phyloP scores from a whole-genome alignment of 2,113 vertebrate species.

The Apodemus sylvaticus region DNA sequence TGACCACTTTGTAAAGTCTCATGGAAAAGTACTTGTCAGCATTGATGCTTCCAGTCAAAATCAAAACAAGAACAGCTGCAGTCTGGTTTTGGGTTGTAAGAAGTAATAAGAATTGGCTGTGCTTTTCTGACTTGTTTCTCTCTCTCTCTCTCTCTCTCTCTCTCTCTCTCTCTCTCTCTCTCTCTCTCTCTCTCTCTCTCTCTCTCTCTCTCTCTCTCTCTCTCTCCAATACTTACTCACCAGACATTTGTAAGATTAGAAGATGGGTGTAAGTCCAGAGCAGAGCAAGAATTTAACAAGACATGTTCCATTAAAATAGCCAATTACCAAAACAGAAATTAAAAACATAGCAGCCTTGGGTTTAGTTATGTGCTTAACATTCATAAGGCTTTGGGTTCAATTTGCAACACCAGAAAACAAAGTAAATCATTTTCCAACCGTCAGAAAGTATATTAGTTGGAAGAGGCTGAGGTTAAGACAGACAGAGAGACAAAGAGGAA shows the following conservation, averaged over 20 bases:
- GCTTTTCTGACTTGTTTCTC: not conserved
- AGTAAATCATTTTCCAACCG: constrained; percentile 8
- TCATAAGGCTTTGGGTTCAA: not conserved
- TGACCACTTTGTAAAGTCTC: constrained; percentile 42
- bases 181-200: not conserved
- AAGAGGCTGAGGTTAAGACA: not conserved
- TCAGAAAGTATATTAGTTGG: not conserved
- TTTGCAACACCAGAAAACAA: not conserved
- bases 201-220: no score
- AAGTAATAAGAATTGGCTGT: constrained; percentile 38
- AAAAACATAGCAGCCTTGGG: not conserved
- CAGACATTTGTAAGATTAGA: constrained; percentile 48
- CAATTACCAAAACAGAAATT: not conserved
- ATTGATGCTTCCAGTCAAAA: constrained; percentile 43
- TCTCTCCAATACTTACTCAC: constrained; percentile 52
- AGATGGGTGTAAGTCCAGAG: constrained; percentile 41
- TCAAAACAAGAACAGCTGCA: constrained; percentile 60
- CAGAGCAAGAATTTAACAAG: not conserved
- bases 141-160: not conserved
- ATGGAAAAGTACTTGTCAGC: constrained; percentile 36
- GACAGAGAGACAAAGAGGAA: not conserved
- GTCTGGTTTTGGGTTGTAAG: constrained; percentile 50
- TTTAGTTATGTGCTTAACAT: not conserved
- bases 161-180: not conserved
- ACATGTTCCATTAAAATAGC: not conserved